Conservation (phyloP, 2,797 vertebrate genomes). For the Eidolon dupreanum region DNA sequence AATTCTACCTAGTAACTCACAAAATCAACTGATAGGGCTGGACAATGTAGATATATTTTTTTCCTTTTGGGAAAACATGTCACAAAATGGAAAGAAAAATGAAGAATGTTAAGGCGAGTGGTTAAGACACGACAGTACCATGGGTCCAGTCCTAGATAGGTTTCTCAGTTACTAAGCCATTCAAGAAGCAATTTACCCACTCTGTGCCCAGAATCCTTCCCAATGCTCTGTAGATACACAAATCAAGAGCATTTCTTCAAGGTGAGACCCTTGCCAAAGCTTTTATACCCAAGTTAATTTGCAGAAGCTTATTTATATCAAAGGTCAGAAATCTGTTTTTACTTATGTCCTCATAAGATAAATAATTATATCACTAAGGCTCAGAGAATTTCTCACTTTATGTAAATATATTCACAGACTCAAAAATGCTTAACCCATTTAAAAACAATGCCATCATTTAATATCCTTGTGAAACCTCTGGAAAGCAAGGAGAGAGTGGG, state of each 20-base stretch:
- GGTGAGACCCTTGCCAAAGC: background rate
- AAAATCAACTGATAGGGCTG: background rate
- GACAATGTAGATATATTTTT: background rate
- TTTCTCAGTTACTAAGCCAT: background rate
- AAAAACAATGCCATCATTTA: background rate
- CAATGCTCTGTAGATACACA: background rate
- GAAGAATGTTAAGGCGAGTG: background rate
- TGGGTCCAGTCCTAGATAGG: background rate
- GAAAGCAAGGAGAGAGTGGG: background rate
- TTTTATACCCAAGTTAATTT: background rate
- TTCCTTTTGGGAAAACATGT: conserved; percentile 10
- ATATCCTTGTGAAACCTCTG: background rate
- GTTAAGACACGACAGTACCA: background rate
- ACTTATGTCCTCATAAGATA: background rate
- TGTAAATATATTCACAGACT: background rate
- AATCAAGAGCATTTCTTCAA: background rate
- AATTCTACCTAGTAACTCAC: background rate
- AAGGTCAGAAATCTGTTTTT: background rate
- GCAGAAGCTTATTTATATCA: background rate
- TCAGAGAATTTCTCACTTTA: background rate
- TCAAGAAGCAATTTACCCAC: background rate
- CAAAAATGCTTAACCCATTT: background rate
- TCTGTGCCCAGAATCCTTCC: no score
- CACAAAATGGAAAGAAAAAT: conserved; percentile 9
- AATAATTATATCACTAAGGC: background rate